A percentile compares a stretch with the other conserved stretches of the same genome.
Evolutionary conservation across 2,797 vertebrate species (phyloP).

Genomic region (Schizopygopsis malacanthus): DNA sequence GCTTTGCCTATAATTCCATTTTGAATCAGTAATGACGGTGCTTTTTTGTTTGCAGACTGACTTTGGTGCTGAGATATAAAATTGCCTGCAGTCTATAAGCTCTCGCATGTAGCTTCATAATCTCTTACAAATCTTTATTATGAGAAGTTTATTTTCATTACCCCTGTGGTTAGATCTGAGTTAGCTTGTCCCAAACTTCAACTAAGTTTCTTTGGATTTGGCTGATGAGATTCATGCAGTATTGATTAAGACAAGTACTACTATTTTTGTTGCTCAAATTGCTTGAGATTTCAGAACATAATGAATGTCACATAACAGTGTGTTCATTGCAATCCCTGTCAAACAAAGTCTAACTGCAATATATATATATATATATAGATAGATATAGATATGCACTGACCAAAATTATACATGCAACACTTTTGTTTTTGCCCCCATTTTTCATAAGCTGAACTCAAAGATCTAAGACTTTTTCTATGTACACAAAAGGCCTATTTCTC

Average conservation of each 20-base stretch:
- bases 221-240: not conserved
- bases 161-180: not conserved
- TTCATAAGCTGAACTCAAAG: too few species aligned
- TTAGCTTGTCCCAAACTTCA: conserved; percentile 3
- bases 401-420: too few species aligned
- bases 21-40: conserved; percentile 13
- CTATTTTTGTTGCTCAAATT: not conserved
- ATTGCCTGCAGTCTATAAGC: conserved; percentile 1
- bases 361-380: too few species aligned
- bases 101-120: conserved; percentile 20
- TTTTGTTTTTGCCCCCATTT: too few species aligned
- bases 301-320: not conserved
- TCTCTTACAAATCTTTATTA: conserved; percentile 43
- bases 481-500: too few species aligned
- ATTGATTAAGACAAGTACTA: not conserved
- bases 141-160: conserved; percentile 26
- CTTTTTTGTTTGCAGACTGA: conserved; percentile 32
- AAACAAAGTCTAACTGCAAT: too few species aligned
- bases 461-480: too few species aligned
- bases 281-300: not conserved
- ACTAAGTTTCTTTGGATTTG: not conserved
- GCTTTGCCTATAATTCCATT: conserved; percentile 29
- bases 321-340: too few species aligned
- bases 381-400: too few species aligned
- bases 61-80: conserved; percentile 37